phyloP scores from a whole-genome alignment of 2,113 vertebrate genomes.

The Odontophorus gujanensis region DNA sequence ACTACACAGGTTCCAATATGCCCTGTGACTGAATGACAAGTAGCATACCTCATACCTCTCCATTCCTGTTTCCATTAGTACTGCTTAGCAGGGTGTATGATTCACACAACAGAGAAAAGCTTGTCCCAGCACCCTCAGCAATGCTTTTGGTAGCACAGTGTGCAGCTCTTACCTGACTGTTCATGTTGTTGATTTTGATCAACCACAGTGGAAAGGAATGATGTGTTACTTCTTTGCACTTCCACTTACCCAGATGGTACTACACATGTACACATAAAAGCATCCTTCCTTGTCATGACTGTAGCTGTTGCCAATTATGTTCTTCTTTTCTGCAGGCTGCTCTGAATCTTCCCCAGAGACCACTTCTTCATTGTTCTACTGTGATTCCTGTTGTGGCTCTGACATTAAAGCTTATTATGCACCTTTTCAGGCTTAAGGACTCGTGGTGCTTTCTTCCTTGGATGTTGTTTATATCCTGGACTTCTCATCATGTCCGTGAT shows the following conservation, averaged over 20 bases:
- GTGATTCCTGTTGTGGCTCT: slow-evolving; percentile 88
- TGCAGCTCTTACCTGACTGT: neutral
- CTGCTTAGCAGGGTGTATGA: neutral
- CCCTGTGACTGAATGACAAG: neutral
- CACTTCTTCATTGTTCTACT: slow-evolving; percentile 93
- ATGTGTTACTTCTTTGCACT: neutral
- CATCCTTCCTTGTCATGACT: neutral
- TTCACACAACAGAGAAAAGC: neutral
- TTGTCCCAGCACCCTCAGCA: neutral
- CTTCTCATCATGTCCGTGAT: slow-evolving; percentile 92
- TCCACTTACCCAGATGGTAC: neutral
- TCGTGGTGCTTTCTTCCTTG: slow-evolving; percentile 96
- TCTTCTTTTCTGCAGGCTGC: slow-evolving; percentile 83
- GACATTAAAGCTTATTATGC: slow-evolving; percentile 87
- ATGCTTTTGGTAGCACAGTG: neutral
- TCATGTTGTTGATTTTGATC: neutral
- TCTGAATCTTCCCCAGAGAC: slow-evolving; percentile 87
- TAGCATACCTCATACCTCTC: neutral
- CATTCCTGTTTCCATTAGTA: neutral
- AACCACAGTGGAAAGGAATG: neutral
- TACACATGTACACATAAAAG: neutral
- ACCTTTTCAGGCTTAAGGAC: slow-evolving; percentile 89
- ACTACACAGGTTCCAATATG: neutral
- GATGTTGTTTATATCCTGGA: slow-evolving; percentile 95
- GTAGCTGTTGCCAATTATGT: neutral